Base-by-base conservation (phyloP, 2,797 vertebrate genomes). In the Caiman crocodilus region DNA sequence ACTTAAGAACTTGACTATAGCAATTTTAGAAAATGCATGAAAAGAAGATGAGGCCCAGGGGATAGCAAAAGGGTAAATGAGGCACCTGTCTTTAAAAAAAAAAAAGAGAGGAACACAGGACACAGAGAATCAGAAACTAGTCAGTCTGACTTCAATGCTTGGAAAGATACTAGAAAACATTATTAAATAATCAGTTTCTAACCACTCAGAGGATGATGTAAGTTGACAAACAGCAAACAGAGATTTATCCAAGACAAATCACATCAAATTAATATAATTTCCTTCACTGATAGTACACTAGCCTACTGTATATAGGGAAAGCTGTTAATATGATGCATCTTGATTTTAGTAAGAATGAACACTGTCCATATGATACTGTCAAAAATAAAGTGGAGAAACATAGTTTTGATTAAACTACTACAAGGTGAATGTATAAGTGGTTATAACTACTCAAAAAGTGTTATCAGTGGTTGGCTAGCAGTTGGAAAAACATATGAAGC, bases 271-370 rank as follows among this genome's bases (percentile, higher is more conserved):
- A 82, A 78, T 32, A 50, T 5, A 73, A 50, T 50, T 57, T 58
- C 16, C 7, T 7, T 0, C 42, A 2, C 8, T 6, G 2, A 9
- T 1, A 2, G 2, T 26, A 50, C 42, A 50, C 42, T 50, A 10
- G 42, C 42, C 42, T 50, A 50, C 42, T 50, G 42, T 9, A 50
- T 50, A 50, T 50, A 10, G 42, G 42, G 42, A 50, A 50, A 50
- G 42, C 9, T 50, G 42, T 50, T 50, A 50, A 50, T 50, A 50
- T 50, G 10, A 50, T 50, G 42, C 42, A 11, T 50, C 42, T 84
- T 79, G 59, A 7, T 59, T 85, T 78, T 71, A 84, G 57, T 21
- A 63, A 85, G 30, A 50, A 50, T 50, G 42, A 50, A 50, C 6
- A 16, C 13, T 30, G 91, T 83, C 83, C 64, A 60, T 82, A 82